Base-by-base conservation (phyloP, 2,797 vertebrate genomes). In the Gymnothorax javanicus region DNA sequence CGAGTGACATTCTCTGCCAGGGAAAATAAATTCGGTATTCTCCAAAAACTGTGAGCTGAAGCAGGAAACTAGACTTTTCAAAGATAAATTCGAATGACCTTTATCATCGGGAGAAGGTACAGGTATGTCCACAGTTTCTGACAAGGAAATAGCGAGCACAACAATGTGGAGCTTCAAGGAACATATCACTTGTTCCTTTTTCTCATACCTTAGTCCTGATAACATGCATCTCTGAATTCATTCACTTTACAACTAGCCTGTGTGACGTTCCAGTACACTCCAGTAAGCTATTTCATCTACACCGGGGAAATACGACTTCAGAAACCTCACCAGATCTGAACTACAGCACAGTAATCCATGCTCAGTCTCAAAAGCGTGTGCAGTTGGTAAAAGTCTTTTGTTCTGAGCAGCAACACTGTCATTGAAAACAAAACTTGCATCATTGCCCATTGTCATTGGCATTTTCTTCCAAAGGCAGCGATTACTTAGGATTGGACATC, bases 1-100 rank as follows among this genome's bases (percentile, higher is more conserved):
- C 90, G 90, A 89, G 88, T 93, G 92, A 93, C 92, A 93, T 95
- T 95, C 93, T 93, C 87, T 86, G 82, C 60, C 86, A 89, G 75
- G 73, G 88, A 88, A 84, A 92, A 64, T 60, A 71, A 52, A 84
- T 90, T 86, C 87, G 85, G 89, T 91, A 92, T 92, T 93, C 88
- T 90, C 69, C 82, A 17, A 82, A 90, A 86, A 91, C 92, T 89
- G 87, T 89, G 87, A 75, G 88, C 84, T 79, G 89, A 87, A 54
- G 17, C 43, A 77, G n/a, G 52, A 81, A 43, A 84, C 56, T 89
- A 87, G 87, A 90, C 86, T 71, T 88, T 85, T 11, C 23, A 79
- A 64, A 81, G 9, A 64, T 64, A 85, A 89, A 85, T 90, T 92
- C 7, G 92, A 90, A 91, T 93, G 92, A 94, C 93, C 93, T 93